These are phyloP conservation scores for Phalacrocorax aristotelis DNA, from an alignment of 2,113 vertebrate species.

Conservation along the genomic window DNA sequence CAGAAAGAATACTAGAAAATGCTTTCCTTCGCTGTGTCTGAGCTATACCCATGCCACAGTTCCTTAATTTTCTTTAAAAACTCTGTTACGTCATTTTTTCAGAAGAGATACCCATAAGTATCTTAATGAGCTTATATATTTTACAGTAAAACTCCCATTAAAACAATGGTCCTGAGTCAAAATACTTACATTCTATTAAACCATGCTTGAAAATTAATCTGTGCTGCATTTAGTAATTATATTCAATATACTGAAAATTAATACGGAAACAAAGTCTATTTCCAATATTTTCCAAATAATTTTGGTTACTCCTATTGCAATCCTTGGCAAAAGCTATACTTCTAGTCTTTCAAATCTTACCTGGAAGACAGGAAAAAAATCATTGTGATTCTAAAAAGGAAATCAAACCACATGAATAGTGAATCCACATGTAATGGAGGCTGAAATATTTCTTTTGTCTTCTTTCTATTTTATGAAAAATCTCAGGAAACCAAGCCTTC, in stretches of 20 bases:
- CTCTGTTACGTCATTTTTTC: background rate
- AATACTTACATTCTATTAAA: background rate
- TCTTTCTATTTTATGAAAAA: background rate
- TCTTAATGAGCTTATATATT: background rate
- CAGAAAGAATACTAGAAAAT: background rate
- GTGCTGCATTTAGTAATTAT: background rate
- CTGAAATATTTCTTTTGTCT: background rate
- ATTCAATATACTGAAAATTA: background rate
- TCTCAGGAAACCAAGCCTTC: background rate
- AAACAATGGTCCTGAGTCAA: background rate
- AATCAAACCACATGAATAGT: background rate
- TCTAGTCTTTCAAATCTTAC: background rate
- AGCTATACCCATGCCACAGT: background rate
- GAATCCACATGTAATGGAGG: background rate
- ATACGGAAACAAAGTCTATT: background rate
- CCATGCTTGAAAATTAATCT: background rate
- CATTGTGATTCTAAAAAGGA: background rate
- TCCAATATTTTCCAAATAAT: background rate
- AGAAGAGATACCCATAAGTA: background rate
- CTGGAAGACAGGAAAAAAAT: background rate
- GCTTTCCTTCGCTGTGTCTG: background rate
- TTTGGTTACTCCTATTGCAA: background rate
- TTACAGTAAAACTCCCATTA: conserved; percentile 4
- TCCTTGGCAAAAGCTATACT: background rate
- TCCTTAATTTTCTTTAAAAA: background rate